These are phyloP conservation scores for Apodemia hepburni DNA, from an alignment of 2,888 invertebrate species.

Conservation along the genomic window DNA sequence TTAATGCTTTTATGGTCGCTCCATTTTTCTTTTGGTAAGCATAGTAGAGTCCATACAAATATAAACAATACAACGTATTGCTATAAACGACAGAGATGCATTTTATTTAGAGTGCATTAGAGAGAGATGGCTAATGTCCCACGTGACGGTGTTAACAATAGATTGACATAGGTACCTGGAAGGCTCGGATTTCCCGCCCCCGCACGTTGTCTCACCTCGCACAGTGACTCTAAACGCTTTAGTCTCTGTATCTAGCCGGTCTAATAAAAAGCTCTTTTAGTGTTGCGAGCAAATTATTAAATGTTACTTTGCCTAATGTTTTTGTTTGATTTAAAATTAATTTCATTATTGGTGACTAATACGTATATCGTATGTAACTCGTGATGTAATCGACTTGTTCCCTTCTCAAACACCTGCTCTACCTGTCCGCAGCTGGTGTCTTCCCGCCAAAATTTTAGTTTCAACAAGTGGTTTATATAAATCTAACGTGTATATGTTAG, in stretches of 20 bases:
- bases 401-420: constrained; percentile 49
- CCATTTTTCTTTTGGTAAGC: constrained; percentile 42
- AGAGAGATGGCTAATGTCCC: constrained; percentile 40
- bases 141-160: constrained; percentile 54
- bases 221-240: constrained; percentile 33
- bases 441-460: constrained; percentile 55
- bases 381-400: background rate
- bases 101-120: constrained; percentile 38
- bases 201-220: constrained; percentile 33
- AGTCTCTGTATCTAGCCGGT: constrained; percentile 46
- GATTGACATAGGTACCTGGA: constrained; percentile 74
- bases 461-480: constrained; percentile 16
- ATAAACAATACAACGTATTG: constrained; percentile 61
- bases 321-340: background rate
- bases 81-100: constrained; percentile 43
- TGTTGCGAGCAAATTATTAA: constrained; percentile 28
- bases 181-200: constrained; percentile 57
- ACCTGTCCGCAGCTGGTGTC: constrained; percentile 47
- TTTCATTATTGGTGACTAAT: background rate
- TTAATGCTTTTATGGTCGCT: background rate
- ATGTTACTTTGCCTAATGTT: background rate
- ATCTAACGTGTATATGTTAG: constrained; percentile 28
- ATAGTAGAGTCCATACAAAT: constrained; percentile 43
- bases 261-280: constrained; percentile 50
- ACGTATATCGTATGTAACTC: background rate